Conservation (phyloP, 2,113 vertebrate species). For the Carassius gibelio region DNA sequence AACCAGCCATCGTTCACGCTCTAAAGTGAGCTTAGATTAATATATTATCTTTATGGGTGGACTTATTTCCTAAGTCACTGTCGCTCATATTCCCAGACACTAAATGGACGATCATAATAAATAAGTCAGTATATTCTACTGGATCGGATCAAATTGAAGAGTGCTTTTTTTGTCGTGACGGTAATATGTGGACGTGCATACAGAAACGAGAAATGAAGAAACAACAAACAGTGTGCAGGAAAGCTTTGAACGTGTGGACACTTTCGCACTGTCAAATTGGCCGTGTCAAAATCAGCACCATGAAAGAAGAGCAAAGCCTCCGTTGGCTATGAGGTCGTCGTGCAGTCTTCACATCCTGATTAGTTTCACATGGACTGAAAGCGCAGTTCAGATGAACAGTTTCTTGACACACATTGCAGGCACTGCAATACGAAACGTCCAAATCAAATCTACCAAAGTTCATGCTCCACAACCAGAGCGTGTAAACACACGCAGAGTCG, state of each 20-base stretch:
- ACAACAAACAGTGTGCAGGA: constrained; percentile 12
- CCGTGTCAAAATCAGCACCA: constrained; percentile 22
- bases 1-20: background rate
- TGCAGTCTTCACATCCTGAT: constrained; percentile 13
- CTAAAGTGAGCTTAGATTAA: background rate
- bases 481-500: background rate
- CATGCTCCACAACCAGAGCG: constrained; percentile 6
- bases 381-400: background rate
- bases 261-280: background rate
- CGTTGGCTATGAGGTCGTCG: constrained; percentile 5
- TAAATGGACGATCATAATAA: constrained; percentile 7
- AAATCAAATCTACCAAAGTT: background rate
- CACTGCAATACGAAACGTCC: constrained; percentile 30
- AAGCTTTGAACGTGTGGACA: background rate
- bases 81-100: background rate
- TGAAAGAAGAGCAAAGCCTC: constrained; percentile 2
- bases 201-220: constrained; percentile 27
- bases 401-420: constrained; percentile 12
- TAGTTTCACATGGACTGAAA: constrained; percentile 8
- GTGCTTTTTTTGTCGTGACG: constrained; percentile 14
- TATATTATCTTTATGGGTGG: background rate
- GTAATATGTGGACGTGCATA: constrained; percentile 14
- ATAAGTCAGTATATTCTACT: constrained; percentile 15
- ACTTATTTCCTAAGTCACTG: background rate
- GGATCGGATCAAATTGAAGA: constrained; percentile 16